Conservation (phyloP, 2,113 vertebrate species). For the Lamprotornis superbus region DNA sequence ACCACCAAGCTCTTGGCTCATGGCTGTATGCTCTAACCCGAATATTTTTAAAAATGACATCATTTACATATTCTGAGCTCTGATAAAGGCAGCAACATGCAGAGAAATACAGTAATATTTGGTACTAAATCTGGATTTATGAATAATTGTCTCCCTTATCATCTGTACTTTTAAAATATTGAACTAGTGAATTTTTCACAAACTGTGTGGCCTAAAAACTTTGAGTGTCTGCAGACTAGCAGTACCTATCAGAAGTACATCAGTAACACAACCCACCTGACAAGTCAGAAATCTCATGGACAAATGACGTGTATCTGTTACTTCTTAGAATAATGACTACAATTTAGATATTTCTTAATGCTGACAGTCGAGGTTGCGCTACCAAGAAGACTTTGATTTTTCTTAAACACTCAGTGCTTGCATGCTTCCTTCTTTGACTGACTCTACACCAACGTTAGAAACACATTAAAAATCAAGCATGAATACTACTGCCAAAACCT, state of each 20-base stretch:
- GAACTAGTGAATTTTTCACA: neutral
- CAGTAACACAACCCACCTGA: neutral
- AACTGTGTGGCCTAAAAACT: neutral
- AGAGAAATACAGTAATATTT: neutral
- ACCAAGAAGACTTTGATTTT: neutral
- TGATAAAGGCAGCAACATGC: neutral
- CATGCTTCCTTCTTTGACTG: neutral
- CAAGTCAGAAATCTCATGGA: neutral
- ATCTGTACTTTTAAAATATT: neutral
- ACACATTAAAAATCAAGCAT: neutral
- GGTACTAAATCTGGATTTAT: neutral
- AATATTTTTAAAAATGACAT: neutral
- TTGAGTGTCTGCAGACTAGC: neutral
- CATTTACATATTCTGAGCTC: neutral
- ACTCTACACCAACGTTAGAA: neutral
- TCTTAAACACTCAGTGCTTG: neutral
- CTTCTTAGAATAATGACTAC: neutral
- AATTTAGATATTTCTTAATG: neutral
- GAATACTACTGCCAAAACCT: neutral
- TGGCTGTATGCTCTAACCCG: fast-evolving
- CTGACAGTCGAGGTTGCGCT: neutral
- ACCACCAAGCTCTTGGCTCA: neutral
- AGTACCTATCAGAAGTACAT: neutral
- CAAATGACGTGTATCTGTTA: neutral
- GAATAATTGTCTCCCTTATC: neutral